A percentile compares a stretch with the other conserved stretches of the same genome.
Conservation (phyloP, 1,140 invertebrate genomes). For the Heliconius nattereri region DNA sequence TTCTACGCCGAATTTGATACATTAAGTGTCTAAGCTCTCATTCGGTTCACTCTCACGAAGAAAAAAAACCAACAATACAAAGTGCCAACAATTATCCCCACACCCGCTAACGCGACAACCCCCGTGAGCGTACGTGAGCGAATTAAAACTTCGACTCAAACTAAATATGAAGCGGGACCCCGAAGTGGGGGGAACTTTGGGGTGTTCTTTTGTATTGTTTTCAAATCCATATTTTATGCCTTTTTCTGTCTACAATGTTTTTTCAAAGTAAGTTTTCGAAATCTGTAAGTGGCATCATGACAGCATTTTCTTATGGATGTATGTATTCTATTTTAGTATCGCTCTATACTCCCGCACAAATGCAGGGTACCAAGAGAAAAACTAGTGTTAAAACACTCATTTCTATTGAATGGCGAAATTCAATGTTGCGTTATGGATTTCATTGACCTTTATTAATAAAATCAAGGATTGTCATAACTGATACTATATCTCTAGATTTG, state of each 20-base stretch:
- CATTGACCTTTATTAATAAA: not conserved
- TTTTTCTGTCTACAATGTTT: conserved; percentile 12
- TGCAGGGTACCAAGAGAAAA: too few relatives aligned
- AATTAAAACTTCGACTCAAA: conserved; percentile 52
- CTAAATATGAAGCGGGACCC: conserved; percentile 33
- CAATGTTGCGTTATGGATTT: not conserved
- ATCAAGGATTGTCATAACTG: not conserved
- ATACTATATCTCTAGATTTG: too few relatives aligned
- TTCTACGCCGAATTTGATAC: too few relatives aligned
- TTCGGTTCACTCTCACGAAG: too few relatives aligned
- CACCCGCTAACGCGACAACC: conserved; percentile 45
- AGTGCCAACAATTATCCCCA: conserved; percentile 34
- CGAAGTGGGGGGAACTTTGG: conserved; percentile 5
- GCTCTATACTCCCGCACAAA: too few relatives aligned
- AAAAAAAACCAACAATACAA: not conserved
- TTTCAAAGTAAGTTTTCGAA: not conserved
- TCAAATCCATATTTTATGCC: conserved; percentile 11
- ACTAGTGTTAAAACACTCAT: too few relatives aligned
- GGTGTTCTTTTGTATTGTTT: conserved; percentile 7
- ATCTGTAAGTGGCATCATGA: too few relatives aligned
- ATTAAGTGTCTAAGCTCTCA: too few relatives aligned
- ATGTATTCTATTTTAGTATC: too few relatives aligned
- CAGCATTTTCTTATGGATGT: too few relatives aligned
- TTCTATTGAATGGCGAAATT: too few relatives aligned
- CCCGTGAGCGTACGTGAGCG: conserved; percentile 49